Percentiles rank a stretch among this genome's conserved stretches.
Evolutionary conservation across 2,888 invertebrate genomes (phyloP).

Genomic region (Dynastes tityus): DNA sequence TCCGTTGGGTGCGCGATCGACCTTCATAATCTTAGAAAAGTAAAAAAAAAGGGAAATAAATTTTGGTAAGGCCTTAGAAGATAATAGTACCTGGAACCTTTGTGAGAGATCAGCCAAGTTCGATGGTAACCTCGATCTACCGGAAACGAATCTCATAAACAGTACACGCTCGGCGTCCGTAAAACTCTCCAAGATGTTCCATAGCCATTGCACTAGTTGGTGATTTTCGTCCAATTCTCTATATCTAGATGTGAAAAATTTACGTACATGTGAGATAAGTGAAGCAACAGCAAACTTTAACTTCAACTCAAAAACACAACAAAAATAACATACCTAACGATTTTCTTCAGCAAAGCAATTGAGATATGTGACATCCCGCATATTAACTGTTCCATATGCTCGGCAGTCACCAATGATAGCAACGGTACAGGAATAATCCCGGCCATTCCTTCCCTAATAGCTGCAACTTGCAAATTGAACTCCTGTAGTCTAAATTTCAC

Average conservation of each 20-base stretch:
- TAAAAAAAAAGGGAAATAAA: constrained; percentile 2
- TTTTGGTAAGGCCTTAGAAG: neutral
- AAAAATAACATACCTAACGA: constrained; percentile 72
- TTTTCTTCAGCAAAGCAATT: constrained; percentile 74
- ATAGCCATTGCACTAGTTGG: constrained; percentile 77
- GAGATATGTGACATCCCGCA: constrained; percentile 78
- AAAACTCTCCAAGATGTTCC: constrained; percentile 77
- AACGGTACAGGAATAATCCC: constrained; percentile 78
- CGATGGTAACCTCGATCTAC: constrained; percentile 77
- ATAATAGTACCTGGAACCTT: constrained; percentile 73
- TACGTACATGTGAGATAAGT: neutral
- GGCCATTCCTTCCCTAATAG: constrained; percentile 77
- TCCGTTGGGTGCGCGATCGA: constrained; percentile 74
- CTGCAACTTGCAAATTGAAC: constrained; percentile 76
- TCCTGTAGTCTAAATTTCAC: constrained; percentile 76
- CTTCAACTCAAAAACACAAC: too few species aligned
- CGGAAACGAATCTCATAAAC: constrained; percentile 79
- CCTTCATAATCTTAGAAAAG: constrained; percentile 72
- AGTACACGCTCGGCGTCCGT: constrained; percentile 77
- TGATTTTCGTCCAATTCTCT: constrained; percentile 77
- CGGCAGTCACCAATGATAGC: constrained; percentile 75
- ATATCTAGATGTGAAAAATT: constrained; percentile 69
- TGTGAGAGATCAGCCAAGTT: constrained; percentile 79
- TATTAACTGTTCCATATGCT: constrained; percentile 76
- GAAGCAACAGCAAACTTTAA: neutral